Conservation (phyloP, 2,797 vertebrate species). For the Chelon labrosus region DNA sequence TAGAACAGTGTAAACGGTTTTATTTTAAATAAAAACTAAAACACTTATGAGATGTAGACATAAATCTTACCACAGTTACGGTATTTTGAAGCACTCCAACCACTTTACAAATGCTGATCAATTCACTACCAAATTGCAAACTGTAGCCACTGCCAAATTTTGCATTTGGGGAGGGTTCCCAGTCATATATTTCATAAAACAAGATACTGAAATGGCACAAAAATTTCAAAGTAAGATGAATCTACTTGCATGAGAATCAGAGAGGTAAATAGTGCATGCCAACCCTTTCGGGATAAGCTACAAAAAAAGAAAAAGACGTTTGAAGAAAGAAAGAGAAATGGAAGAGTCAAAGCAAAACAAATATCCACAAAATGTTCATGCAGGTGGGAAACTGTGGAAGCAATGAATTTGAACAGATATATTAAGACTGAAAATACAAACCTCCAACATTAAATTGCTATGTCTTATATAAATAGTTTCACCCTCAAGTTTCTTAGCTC, state of each 20-base stretch:
- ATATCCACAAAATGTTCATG: conserved; percentile 44
- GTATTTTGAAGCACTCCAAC: too few species aligned
- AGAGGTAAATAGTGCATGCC: conserved; percentile 85
- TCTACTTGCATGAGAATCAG: conserved; percentile 85
- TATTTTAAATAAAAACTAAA: too few species aligned
- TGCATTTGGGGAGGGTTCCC: conserved; percentile 41
- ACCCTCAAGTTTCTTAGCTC: conserved; percentile 99
- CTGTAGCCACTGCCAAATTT: conserved; percentile 1
- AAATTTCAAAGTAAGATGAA: conserved; percentile 19
- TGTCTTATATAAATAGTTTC: conserved; percentile 99
- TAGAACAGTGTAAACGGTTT: not conserved
- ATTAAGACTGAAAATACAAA: conserved; percentile 90
- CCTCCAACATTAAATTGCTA: conserved; percentile 99
- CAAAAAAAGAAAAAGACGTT: conserved; percentile 49
- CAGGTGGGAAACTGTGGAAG: conserved; percentile 57
- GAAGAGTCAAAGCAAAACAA: conserved; percentile 42
- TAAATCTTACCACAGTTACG: too few species aligned
- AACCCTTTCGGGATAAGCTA: conserved; percentile 82
- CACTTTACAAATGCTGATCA: too few species aligned
- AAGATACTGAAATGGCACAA: conserved; percentile 25
- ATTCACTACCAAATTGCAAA: conserved; percentile 11
- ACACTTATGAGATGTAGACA: too few species aligned
- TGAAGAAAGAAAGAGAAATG: conserved; percentile 46
- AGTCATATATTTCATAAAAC: conserved; percentile 58
- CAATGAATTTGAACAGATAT: conserved; percentile 40